Evolutionary conservation across 2,888 invertebrate genomes (phyloP), one percentile per base, ranked within the genome.

Genomic region (Drosophila colorata): DNA sequence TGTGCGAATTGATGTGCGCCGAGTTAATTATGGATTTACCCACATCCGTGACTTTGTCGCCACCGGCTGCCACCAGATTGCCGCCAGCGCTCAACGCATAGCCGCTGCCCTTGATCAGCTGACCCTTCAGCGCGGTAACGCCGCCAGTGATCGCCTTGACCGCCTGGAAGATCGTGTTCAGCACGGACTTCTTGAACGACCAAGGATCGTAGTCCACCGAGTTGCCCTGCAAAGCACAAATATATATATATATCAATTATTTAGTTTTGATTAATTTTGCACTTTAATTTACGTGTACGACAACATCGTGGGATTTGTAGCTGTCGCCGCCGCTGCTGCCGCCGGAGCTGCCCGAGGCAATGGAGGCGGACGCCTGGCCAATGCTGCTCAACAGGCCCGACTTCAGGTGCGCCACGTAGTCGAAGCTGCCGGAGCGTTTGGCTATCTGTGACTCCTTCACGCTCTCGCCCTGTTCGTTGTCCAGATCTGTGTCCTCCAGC

Each of bases 71-170:
- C 63, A 97, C 95, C 48, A 96, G 93, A 87, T 94, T 94, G 20
- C 95, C 95, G 78, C 94, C 94, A 11, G 95, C 94, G 18, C 94
- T 93, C 23, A 95, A 92, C 16, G 95, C 91, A 80, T 95, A 94
- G 11, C 97, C 97, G 56, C 97, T 95, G 41, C 97, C 97, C 92
- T 97, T 97, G 80, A 97, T 95, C 28, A 97, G 93, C 91, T 97
- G 96, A 0, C 97, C 97, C 88, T 97, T 97, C n/a, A 97, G 93
- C 25, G 97, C 97, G 3, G 97, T 95, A 9, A 97, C 96, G 48
- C 97, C 97, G 9, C 97, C 97, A 8, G 97, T 96, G 71, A 97
- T 96, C 13, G 97, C 97, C 90, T 97, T 97, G 1, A 97, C 95
- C 0, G 97, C 97, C 94, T 97, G 97, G 89, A 97, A 94, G 9